Base-by-base conservation (phyloP, 2,113 vertebrate genomes). In the Aegypius monachus region DNA sequence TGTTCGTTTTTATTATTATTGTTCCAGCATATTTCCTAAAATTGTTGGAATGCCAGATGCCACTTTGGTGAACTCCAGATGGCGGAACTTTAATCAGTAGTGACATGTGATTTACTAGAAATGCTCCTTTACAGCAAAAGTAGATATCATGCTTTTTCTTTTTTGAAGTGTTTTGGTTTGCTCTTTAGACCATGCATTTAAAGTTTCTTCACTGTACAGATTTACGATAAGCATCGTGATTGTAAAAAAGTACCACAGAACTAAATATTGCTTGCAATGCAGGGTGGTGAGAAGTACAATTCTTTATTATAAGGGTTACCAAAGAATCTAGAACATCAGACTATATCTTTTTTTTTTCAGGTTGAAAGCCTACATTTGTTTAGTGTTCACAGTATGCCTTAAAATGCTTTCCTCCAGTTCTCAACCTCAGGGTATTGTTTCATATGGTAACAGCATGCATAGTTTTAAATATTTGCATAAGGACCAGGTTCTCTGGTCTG, bases 11-110 rank as follows among this genome's bases (percentile, higher is more conserved):
- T 89, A 88, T 88, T 95, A 71, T 86, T 93, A 95, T 84, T 71
- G 80, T 79, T 95, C 34, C 61, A 84, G 40, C 61, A 42, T 89
- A 93, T 95, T 95, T 97, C 80, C 95, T 97, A 96, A 93, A 95
- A 91, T 78, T 83, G 72, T 86, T 88, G 68, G 59, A 81, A 88
- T 84, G 86, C 95, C 94, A 95, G 88, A 93, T 95, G 95, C 80
- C 68, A 75, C 56, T 97, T 91, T 0, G 4, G 92, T 71, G 75
- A 95, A 91, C 80, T 96, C 95, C 96, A 97, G 96, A 93, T 97
- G 96, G 95, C 1, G 1, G 63, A 97, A 97, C 82, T 93, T 92
- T 93, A 92, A 97, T 95, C 86, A 90, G 88, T 48, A 95, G 59
- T 91, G 80, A 95, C 86, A 92, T 71, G 80, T 95, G 75, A 92